Evolutionary conservation across 2,888 invertebrate species (phyloP), one percentile per base, ranked within the genome.

Genomic region (Volucella bombylans): DNA sequence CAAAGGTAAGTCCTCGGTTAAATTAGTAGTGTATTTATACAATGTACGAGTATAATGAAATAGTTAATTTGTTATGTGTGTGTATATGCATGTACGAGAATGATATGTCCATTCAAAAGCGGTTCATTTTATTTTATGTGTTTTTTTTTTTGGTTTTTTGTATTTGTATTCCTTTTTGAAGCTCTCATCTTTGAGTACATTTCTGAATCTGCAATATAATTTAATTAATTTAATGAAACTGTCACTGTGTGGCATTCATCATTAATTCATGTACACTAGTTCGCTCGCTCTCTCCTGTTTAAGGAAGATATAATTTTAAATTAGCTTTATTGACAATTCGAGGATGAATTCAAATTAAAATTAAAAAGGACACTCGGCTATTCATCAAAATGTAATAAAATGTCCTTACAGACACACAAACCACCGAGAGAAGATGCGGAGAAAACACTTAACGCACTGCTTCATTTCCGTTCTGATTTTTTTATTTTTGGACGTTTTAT

Each of bases 1-100:
- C 82, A 93, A 93, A 92, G 94, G 94, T 94, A 91, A 92, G 93
- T 90, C 72, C 50, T 57, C 57, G 77, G 18, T 43, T 50, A 15
- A 31, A 31, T 6, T 18, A 18, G 59, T 38, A 31, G 6, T 6
- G 6, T 1, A 38, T 14, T 31, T 31, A 6, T 31, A 31, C 6
- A 31, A 6, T 31, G 31, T 31, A 4, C 0, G 4, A 23, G 18
- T 2, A 18, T 18, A 18, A 18, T 18, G 23, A 47, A 69, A 18
- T 59, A 54, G 57, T 64, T 69, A 55, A 69, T 69, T 6, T 31
- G 31, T 4, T 31, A 1, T 31, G 31, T 31, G 6, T 31, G 31
- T 31, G 0, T 31, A 6, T 1, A 31, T 31, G 31, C 6, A 23
- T n/a, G n/a, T n/a, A n/a, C n/a, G n/a, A n/a, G n/a, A n/a, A n/a